A percentile compares a stretch with the other conserved stretches of the same genome.
phyloP scores from a whole-genome alignment of 92 coral and sea anemone genomes.

The Nematostella vectensis region DNA sequence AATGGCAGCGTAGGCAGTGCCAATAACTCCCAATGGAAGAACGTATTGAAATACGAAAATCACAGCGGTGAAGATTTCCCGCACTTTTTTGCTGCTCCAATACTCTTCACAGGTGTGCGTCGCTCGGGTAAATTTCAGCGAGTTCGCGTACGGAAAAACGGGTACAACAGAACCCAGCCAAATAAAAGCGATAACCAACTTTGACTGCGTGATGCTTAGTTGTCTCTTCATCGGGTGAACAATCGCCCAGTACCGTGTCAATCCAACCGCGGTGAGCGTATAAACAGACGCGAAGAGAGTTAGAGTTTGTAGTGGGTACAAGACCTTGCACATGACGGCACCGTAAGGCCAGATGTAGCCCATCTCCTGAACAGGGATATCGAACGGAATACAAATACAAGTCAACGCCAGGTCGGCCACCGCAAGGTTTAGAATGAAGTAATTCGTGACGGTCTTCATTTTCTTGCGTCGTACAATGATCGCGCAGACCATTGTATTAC shows the following conservation, averaged over 20 bases:
- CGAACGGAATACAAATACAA: no score
- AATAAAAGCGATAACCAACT: slow-evolving; percentile 37
- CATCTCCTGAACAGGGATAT: no score
- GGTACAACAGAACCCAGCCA: slow-evolving; percentile 50
- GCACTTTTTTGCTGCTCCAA: slow-evolving; percentile 35
- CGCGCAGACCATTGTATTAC: slow-evolving; percentile 57
- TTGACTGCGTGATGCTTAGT: slow-evolving; percentile 39
- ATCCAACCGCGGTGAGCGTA: no score
- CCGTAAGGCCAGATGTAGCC: slow-evolving; percentile 57
- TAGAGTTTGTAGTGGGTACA: no score
- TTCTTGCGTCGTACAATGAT: slow-evolving; percentile 39
- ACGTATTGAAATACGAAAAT: slow-evolving; percentile 45
- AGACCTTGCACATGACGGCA: no score
- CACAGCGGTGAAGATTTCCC: slow-evolving; percentile 45
- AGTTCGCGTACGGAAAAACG: slow-evolving; percentile 51
- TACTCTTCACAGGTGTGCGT: slow-evolving; percentile 35
- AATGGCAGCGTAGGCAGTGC: slow-evolving; percentile 42
- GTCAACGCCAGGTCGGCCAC: no score
- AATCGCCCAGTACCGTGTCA: no score
- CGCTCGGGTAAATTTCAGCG: slow-evolving; percentile 16
- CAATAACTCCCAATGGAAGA: slow-evolving; percentile 47
- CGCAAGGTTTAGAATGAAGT: no score
- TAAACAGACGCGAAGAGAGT: no score
- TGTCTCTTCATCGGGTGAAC: no score
- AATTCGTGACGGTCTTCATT: no score